phyloP scores from a whole-genome alignment of 2,113 vertebrate genomes.

The Gorsachius goisagi region DNA sequence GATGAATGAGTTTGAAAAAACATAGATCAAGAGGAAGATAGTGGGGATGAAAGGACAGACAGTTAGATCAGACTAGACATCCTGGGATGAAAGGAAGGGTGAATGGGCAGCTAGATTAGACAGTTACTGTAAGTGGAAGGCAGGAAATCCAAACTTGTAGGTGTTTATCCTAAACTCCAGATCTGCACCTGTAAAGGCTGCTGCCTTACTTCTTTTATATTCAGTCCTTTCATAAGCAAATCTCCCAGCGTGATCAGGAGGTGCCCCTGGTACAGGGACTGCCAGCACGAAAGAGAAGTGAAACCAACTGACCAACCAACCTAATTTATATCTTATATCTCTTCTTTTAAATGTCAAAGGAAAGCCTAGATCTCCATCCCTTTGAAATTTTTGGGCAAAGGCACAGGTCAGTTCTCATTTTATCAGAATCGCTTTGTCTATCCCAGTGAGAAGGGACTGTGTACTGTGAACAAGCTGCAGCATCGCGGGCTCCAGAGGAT shows the following conservation, averaged over 20 bases:
- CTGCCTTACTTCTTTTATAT: not conserved
- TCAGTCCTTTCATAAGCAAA: slow-evolving; percentile 38
- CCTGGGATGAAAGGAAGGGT: slow-evolving; percentile 65
- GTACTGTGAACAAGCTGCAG: not conserved
- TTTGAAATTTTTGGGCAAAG: not conserved
- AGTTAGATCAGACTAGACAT: slow-evolving; percentile 61
- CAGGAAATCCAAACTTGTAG: slow-evolving; percentile 64
- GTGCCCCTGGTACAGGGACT: not conserved
- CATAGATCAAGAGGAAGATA: slow-evolving; percentile 61
- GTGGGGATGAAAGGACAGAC: slow-evolving; percentile 59
- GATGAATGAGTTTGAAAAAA: slow-evolving; percentile 61
- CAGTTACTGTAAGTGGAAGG: slow-evolving; percentile 28
- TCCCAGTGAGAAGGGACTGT: not conserved
- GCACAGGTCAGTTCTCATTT: not conserved
- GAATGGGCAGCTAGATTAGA: slow-evolving; percentile 52
- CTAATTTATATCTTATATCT: not conserved
- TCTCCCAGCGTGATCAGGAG: not conserved
- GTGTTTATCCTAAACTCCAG: slow-evolving; percentile 48
- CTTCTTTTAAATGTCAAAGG: not conserved
- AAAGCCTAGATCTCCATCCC: not conserved
- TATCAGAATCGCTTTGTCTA: not conserved
- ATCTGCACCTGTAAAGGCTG: slow-evolving; percentile 36
- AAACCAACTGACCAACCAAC: not conserved
- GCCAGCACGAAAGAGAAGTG: not conserved
- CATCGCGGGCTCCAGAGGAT: accelerated